phyloP scores from a whole-genome alignment of 35 echinoderm and acorn worm genomes.

The Holothuria glaberrima region DNA sequence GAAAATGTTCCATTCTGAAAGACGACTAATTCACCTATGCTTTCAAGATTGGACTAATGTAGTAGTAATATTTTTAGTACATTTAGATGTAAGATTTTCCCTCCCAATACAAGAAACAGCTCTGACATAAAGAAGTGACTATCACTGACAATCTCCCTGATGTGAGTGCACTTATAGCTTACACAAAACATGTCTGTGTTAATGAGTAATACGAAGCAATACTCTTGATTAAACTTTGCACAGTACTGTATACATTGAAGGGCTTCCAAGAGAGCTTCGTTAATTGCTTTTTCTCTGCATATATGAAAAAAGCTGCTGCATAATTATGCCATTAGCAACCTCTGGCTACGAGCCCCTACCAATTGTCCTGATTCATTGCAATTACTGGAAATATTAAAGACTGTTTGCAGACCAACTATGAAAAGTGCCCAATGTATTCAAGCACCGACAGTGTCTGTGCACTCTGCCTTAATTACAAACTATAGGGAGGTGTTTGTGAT shows the following conservation, averaged over 20 bases:
- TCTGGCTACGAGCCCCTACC: slow-evolving; percentile 33
- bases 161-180: slow-evolving; percentile 43
- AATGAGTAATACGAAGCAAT: slow-evolving; percentile 53
- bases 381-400: slow-evolving; percentile 51
- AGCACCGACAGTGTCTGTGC: background rate
- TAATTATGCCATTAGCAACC: slow-evolving; percentile 63
- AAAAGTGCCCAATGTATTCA: slow-evolving; percentile 37
- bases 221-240: slow-evolving; percentile 55
- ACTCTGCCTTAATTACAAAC: slow-evolving; percentile 61
- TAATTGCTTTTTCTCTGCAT: slow-evolving; percentile 58
- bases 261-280: slow-evolving; percentile 35
- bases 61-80: too few species aligned
- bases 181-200: slow-evolving; percentile 24
- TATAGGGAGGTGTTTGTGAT: slow-evolving; percentile 58
- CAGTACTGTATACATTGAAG: slow-evolving; percentile 53
- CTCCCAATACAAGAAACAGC: too few species aligned
- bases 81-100: too few species aligned
- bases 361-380: slow-evolving; percentile 51
- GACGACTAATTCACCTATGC: too few species aligned
- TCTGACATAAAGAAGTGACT: background rate
- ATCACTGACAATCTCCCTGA: slow-evolving; percentile 8
- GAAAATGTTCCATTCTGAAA: too few species aligned
- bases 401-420: slow-evolving; percentile 47
- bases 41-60: too few species aligned
- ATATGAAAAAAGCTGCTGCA: slow-evolving; percentile 48